These are phyloP conservation scores for Luffia ferchaultella DNA, from an alignment of 2,888 invertebrate species.

Conservation along the genomic window DNA sequence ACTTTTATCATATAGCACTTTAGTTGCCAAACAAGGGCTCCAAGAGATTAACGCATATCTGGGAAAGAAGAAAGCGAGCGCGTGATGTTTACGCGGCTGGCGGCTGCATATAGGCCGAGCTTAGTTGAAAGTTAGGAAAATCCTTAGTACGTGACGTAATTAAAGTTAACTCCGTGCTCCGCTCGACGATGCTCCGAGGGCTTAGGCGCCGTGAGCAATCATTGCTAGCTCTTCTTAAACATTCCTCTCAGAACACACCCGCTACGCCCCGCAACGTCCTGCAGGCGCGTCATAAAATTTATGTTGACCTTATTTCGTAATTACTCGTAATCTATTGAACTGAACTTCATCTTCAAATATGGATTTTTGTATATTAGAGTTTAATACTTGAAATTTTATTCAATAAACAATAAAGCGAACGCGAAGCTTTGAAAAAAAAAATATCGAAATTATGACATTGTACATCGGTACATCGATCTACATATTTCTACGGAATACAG, in stretches of 20 bases:
- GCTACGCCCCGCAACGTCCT: neutral
- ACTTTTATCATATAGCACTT: constrained; percentile 15
- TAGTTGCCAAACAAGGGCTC: constrained; percentile 5
- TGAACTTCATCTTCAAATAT: neutral
- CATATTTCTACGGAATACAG: neutral
- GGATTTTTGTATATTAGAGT: no score
- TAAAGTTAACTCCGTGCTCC: constrained; percentile 18
- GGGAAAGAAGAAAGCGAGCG: constrained; percentile 28
- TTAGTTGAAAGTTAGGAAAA: constrained; percentile 41
- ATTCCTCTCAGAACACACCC: neutral
- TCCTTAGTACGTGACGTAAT: constrained; percentile 41
- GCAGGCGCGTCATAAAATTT: neutral
- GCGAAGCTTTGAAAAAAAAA: neutral
- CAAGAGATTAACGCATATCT: constrained; percentile 32
- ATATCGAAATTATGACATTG: neutral
- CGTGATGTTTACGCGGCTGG: constrained; percentile 30
- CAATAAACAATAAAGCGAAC: no score
- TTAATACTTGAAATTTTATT: no score
- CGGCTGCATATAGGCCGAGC: constrained; percentile 31
- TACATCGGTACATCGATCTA: neutral
- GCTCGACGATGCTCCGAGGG: constrained; percentile 8
- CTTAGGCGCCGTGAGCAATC: constrained; percentile 13
- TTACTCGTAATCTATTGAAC: neutral
- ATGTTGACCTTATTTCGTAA: neutral
- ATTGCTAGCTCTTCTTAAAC: constrained; percentile 10